Conservation (phyloP, 2,797 vertebrate genomes). For the Sebastiscus albofasciatus region DNA sequence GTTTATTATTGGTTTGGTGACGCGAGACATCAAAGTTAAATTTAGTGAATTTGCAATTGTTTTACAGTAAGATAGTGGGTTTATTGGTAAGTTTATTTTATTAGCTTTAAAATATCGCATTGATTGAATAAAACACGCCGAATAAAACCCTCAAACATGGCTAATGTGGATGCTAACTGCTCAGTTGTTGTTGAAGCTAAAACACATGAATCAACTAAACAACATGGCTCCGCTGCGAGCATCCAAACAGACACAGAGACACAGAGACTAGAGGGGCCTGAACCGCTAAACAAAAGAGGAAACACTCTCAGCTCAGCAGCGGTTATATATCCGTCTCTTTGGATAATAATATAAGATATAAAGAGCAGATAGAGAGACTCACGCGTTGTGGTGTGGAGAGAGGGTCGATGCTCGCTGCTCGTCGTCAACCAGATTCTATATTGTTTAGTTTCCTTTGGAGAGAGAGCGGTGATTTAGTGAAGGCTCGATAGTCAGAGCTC, state of each 20-base stretch:
- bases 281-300: slow-evolving; percentile 86
- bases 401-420: slow-evolving; percentile 68
- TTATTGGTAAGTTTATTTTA: background rate
- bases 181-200: slow-evolving; percentile 64
- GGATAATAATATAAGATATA: too few species aligned
- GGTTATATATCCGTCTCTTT: slow-evolving; percentile 20
- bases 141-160: background rate
- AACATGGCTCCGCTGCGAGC: slow-evolving; percentile 86
- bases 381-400: slow-evolving; percentile 74
- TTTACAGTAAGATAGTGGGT: fast-evolving
- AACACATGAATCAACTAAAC: slow-evolving; percentile 76
- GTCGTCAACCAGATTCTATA: slow-evolving; percentile 68
- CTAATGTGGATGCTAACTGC: slow-evolving; percentile 38
- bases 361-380: slow-evolving; percentile 53
- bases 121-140: background rate
- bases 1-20: slow-evolving; percentile 69
- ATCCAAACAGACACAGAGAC: slow-evolving; percentile 62
- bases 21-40: slow-evolving; percentile 46
- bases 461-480: slow-evolving; percentile 80
- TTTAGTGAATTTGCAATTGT: background rate
- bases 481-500: slow-evolving; percentile 68
- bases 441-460: slow-evolving; percentile 81
- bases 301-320: slow-evolving; percentile 63
- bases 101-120: background rate
- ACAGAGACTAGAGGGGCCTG: slow-evolving; percentile 72